phyloP scores from a whole-genome alignment of 2,113 vertebrate species.

The Alosa alosa region DNA sequence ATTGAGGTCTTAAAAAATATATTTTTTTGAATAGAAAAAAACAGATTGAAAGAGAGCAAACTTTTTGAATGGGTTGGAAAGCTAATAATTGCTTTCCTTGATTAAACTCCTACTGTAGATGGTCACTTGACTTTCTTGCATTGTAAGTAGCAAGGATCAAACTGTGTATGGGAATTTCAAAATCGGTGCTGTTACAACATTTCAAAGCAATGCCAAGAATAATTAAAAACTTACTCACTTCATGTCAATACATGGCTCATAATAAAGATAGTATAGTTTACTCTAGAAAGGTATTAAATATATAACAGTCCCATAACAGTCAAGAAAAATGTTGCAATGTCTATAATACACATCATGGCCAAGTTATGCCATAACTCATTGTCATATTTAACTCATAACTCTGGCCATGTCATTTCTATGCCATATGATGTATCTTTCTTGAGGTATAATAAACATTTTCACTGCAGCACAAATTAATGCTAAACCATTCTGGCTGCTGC shows the following conservation, averaged over 20 bases:
- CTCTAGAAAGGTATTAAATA: constrained; percentile 2
- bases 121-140: constrained; percentile 31
- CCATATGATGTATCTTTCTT: no score
- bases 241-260: no score
- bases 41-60: constrained; percentile 1
- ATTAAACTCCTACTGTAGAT: constrained; percentile 19
- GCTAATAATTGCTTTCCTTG: constrained; percentile 26
- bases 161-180: constrained; percentile 19
- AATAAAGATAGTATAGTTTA: no score
- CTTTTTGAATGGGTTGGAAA: constrained; percentile 22
- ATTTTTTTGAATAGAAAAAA: constrained; percentile 35
- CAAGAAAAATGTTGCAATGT: not conserved
- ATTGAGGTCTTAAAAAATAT: constrained; percentile 47
- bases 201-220: not conserved
- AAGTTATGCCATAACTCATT: not conserved
- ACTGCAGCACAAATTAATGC: not conserved
- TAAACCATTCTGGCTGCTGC: not conserved
- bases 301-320: not conserved
- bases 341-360: not conserved
- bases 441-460: no score
- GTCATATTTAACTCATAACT: no score
- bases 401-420: no score
- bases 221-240: no score
- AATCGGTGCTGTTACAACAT: not conserved
- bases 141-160: not conserved